A percentile compares a stretch with the other conserved stretches of the same genome.
Conservation (phyloP, 2,888 invertebrate genomes). For the Esperia sulphurella region DNA sequence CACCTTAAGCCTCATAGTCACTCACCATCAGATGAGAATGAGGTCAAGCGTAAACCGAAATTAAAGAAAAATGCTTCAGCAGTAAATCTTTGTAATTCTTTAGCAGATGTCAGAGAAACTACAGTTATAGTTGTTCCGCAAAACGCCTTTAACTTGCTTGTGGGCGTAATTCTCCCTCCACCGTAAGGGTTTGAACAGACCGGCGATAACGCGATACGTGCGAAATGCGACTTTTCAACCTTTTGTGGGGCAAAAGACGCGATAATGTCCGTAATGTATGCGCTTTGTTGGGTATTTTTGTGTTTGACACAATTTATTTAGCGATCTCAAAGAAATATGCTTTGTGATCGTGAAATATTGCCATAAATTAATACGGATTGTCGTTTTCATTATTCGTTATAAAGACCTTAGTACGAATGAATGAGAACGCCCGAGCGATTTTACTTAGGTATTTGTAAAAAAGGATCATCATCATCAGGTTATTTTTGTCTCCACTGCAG, state of each 20-base stretch:
- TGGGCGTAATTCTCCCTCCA: constrained; percentile 50
- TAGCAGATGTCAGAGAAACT: too few relatives aligned
- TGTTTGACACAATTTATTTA: constrained; percentile 59
- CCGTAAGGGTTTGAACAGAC: constrained; percentile 69
- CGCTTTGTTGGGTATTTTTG: constrained; percentile 62
- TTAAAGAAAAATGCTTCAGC: too few relatives aligned
- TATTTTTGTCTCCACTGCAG: too few relatives aligned
- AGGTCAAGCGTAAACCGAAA: too few relatives aligned
- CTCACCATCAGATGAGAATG: too few relatives aligned
- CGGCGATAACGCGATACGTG: constrained; percentile 71
- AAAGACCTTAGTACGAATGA: too few relatives aligned
- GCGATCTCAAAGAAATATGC: constrained; percentile 21
- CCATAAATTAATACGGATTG: background rate
- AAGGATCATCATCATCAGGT: too few relatives aligned
- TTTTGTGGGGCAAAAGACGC: constrained; percentile 64
- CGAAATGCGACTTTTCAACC: constrained; percentile 75
- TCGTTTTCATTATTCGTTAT: background rate
- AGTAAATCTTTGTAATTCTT: too few relatives aligned
- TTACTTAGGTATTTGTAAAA: too few relatives aligned
- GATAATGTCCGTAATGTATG: constrained; percentile 72
- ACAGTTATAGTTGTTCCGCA: constrained; percentile 9
- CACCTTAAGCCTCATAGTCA: too few relatives aligned
- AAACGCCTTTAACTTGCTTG: constrained; percentile 19
- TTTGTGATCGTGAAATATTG: background rate
- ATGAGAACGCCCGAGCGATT: too few relatives aligned